phyloP scores from a whole-genome alignment of 1,140 invertebrate genomes.

The Nomia melanderi region DNA sequence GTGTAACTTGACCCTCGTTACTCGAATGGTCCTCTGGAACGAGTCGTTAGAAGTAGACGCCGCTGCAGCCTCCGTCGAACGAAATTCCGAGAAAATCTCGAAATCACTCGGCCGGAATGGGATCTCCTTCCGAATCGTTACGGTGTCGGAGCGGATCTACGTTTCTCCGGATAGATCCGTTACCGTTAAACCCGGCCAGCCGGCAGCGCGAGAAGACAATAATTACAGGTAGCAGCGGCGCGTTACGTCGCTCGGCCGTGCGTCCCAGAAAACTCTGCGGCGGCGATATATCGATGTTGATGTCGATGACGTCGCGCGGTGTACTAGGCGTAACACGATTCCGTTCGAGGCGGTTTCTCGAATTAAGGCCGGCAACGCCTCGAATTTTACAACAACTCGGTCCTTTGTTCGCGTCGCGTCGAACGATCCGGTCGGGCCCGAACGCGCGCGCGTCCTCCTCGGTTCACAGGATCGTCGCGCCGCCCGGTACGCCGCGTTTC shows the following conservation, averaged over 20 bases:
- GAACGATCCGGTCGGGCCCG: too few species aligned
- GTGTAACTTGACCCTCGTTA: conserved; percentile 60
- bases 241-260: conserved; percentile 4
- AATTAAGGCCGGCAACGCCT: conserved; percentile 3
- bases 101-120: conserved; percentile 4
- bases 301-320: neutral
- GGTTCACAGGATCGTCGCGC: too few species aligned
- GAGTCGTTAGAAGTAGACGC: conserved; percentile 48
- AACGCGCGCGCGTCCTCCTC: too few species aligned
- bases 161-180: neutral
- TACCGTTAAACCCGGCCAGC: conserved; percentile 2
- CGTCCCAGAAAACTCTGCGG: conserved; percentile 12
- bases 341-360: too few species aligned
- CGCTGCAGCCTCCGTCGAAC: neutral
- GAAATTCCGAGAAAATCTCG: conserved; percentile 22
- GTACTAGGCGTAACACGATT: conserved; percentile 2
- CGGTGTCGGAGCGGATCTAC: conserved; percentile 13
- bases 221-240: conserved; percentile 7
- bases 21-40: conserved; percentile 37
- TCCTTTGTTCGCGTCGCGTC: too few species aligned
- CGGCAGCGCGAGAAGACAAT: neutral
- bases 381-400: neutral
- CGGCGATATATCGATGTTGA: too few species aligned
- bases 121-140: neutral
- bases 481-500: too few species aligned